Percentiles rank a stretch among this genome's conserved stretches.
These are phyloP conservation scores for Sciaenops ocellatus DNA, from an alignment of 2,797 vertebrate genomes.

Conservation along the genomic window DNA sequence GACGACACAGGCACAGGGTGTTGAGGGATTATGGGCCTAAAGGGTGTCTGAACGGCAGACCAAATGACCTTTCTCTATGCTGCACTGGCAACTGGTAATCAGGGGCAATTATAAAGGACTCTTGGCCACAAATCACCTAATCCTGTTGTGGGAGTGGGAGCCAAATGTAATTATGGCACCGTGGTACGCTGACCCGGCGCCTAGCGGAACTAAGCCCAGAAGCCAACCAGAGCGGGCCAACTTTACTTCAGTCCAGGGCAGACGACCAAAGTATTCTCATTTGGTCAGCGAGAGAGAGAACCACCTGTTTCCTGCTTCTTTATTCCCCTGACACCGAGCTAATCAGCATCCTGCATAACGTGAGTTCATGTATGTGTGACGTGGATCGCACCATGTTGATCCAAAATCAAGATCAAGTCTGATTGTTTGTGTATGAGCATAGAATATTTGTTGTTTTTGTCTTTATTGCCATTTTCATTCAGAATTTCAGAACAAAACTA, in stretches of 20 bases:
- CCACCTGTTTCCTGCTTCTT: slow-evolving; percentile 60
- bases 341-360: slow-evolving; percentile 27
- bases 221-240: slow-evolving; percentile 48
- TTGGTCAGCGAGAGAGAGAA: slow-evolving; percentile 41
- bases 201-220: slow-evolving; percentile 71
- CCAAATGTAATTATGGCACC: slow-evolving; percentile 80
- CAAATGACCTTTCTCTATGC: slow-evolving; percentile 77
- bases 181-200: slow-evolving; percentile 63
- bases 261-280: slow-evolving; percentile 43
- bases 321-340: slow-evolving; percentile 31
- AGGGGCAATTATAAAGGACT: slow-evolving; percentile 82
- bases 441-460: neutral
- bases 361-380: neutral
- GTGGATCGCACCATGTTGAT: neutral
- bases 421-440: neutral
- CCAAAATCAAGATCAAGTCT: neutral
- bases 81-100: slow-evolving; percentile 76
- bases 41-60: slow-evolving; percentile 76
- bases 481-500: slow-evolving; percentile 15
- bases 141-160: slow-evolving; percentile 77
- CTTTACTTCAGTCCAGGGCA: slow-evolving; percentile 44
- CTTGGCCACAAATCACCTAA: slow-evolving; percentile 82
- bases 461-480: neutral
- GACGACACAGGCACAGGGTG: slow-evolving; percentile 35
- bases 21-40: slow-evolving; percentile 73